Base-by-base conservation (phyloP, 2,888 invertebrate genomes). In the Ichneumon xanthorius region DNA sequence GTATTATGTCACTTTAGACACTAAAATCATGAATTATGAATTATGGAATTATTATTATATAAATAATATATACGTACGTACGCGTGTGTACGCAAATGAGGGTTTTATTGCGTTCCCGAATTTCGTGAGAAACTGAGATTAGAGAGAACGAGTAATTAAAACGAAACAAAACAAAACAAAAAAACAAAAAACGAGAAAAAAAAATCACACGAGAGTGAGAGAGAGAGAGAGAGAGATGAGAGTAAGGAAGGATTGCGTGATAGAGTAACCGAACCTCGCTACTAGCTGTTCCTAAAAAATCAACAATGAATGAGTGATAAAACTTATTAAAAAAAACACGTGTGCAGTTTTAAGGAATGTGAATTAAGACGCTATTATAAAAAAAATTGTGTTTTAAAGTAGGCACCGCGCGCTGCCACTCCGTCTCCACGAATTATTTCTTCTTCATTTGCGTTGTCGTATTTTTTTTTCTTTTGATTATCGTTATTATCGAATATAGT, bases 241-340 rank as follows among this genome's bases (percentile, higher is more conserved):
- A 87, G 89, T 88, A 92, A 90, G 91, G 91, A 91, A 93, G 92
- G 76, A 93, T 92, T 93, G 93, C 93, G 93, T 93, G 93, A 93
- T 93, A 93, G 92, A 93, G 93, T 93, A 92, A 93, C 92, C 92
- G 92, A 93, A 93, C 93, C 93, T 93, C 93, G 93, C 93, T 93
- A 92, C 92, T 93, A 93, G 93, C 93, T 93, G 93, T 93, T 93
- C 93, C 93, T 93, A 93, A 76, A 67, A 50, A 93, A 92, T 91
- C 91, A 92, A 92, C 91, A 92, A 93, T 91, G 92, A 92, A 91
- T 92, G 92, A 92, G 92, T 92, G 92, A 92, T 92, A 92, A 91
- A 80, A 61, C 26, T 30, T 61, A 45, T 53, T 55, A 65, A 67
- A 50, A 19, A 40, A 58, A 83, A 86, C 81, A 84, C 82, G 87